Evolutionary conservation across 1,140 invertebrate species (phyloP).

Genomic region (Ooceraea biroi): DNA sequence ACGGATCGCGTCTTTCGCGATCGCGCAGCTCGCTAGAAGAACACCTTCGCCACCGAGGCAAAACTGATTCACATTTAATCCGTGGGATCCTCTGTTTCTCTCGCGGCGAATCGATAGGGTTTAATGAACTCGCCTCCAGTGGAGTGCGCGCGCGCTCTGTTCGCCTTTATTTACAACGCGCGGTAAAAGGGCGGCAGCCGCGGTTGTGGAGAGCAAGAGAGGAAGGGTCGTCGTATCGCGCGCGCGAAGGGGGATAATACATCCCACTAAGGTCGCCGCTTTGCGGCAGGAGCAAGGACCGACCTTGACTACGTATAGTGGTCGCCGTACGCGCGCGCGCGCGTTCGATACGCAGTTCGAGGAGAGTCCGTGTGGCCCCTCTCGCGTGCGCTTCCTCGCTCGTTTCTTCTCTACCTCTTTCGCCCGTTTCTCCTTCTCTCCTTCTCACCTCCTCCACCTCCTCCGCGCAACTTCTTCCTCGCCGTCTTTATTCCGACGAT

Average conservation of each 20-base stretch:
- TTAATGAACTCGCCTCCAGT: conserved; percentile 49
- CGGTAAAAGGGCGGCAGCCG: conserved; percentile 20
- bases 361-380: conserved; percentile 47
- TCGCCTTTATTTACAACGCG: conserved; percentile 65
- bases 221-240: conserved; percentile 62
- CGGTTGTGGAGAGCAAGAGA: conserved; percentile 19
- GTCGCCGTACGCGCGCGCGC: conserved; percentile 76
- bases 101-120: conserved; percentile 49
- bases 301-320: conserved; percentile 82
- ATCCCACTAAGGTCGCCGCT: conserved; percentile 76
- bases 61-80: conserved; percentile 50
- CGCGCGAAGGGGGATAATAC: conserved; percentile 56
- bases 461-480: conserved; percentile 8
- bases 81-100: conserved; percentile 21
- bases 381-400: conserved; percentile 76
- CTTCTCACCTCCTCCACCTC: background rate
- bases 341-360: conserved; percentile 78
- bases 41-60: conserved; percentile 1
- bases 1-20: conserved; percentile 8
- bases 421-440: conserved; percentile 30
- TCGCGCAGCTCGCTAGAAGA: background rate
- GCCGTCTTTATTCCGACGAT: background rate
- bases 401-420: conserved; percentile 57
- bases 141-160: background rate
- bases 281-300: conserved; percentile 81